These are phyloP conservation scores for Anarsia innoxiella DNA, from an alignment of 2,888 invertebrate species.

Conservation along the genomic window DNA sequence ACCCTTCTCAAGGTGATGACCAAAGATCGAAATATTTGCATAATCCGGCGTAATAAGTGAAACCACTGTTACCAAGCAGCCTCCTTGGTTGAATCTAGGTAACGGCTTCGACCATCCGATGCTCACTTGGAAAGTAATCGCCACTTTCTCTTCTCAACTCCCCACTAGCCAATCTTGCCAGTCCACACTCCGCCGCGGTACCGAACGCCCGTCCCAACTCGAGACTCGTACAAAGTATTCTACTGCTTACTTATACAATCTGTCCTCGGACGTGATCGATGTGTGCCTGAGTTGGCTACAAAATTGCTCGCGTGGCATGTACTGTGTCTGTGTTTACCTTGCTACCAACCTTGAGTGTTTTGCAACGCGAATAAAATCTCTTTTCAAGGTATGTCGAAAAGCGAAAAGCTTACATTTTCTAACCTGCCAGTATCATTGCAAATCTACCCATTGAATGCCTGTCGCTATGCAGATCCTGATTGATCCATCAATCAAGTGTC, in stretches of 20 bases:
- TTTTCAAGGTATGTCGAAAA: slow-evolving; percentile 10
- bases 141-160: slow-evolving; percentile 60
- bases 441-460: slow-evolving; percentile 5
- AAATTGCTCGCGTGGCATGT: slow-evolving; percentile 10
- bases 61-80: slow-evolving; percentile 36
- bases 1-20: slow-evolving; percentile 3
- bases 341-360: slow-evolving; percentile 25
- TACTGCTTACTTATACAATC: slow-evolving; percentile 6
- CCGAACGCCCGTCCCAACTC: slow-evolving; percentile 4
- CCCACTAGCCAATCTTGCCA: slow-evolving; percentile 33
- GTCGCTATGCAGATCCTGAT: slow-evolving; percentile 17
- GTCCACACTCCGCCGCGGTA: slow-evolving; percentile 20
- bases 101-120: slow-evolving; percentile 45
- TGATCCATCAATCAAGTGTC: slow-evolving; percentile 12
- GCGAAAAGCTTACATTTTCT: slow-evolving; percentile 9
- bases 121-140: slow-evolving; percentile 63
- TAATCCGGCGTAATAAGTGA: slow-evolving; percentile 27
- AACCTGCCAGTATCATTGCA: slow-evolving; percentile 2
- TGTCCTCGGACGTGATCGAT: slow-evolving; percentile 17
- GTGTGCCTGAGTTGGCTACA: slow-evolving; percentile 3
- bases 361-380: slow-evolving; percentile 25
- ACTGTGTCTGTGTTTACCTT: slow-evolving; percentile 2
- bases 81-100: slow-evolving; percentile 54
- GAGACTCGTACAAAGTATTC: too few species aligned
- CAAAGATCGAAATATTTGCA: slow-evolving; percentile 14